Evolutionary conservation across 2,113 vertebrate genomes (phyloP).

Genomic region (Herpailurus yagouaroundi): DNA sequence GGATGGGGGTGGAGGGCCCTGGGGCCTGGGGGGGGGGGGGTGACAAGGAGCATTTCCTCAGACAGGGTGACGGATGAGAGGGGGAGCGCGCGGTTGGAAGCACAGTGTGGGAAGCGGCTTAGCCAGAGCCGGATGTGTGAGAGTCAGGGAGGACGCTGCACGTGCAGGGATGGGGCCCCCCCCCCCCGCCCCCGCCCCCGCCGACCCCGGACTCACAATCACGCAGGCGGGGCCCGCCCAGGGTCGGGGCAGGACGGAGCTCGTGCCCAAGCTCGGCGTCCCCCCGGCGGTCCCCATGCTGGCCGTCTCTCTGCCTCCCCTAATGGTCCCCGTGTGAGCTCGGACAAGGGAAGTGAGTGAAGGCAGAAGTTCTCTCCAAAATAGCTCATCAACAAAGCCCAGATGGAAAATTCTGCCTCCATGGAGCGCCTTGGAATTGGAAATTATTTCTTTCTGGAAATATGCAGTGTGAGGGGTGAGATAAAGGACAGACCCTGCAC

Average conservation of each 20-base stretch:
- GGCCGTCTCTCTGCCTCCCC: neutral
- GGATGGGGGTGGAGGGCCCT: neutral
- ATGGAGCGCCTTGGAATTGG: neutral
- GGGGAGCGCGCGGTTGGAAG: neutral
- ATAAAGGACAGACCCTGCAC: constrained; percentile 19
- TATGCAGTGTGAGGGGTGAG: constrained; percentile 53
- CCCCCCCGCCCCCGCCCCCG: neutral
- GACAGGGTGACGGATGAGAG: neutral
- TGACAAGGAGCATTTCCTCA: neutral
- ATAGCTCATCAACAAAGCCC: constrained; percentile 52
- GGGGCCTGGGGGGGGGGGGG: neutral
- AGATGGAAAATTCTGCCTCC: constrained; percentile 64
- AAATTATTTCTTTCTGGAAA: constrained; percentile 63
- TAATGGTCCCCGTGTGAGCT: neutral
- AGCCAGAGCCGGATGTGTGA: constrained; percentile 9
- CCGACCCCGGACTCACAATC: neutral
- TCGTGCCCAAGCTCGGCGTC: fast-evolving
- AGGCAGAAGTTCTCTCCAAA: constrained; percentile 12
- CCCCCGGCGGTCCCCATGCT: fast-evolving
- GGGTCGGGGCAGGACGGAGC: fast-evolving
- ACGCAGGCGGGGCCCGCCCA: neutral
- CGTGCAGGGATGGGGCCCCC: neutral
- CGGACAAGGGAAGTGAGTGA: neutral
- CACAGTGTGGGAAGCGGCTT: neutral
- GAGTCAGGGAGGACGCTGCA: neutral